Evolutionary conservation across 2,113 vertebrate species (phyloP).

Genomic region (Crotalus tigris): DNA sequence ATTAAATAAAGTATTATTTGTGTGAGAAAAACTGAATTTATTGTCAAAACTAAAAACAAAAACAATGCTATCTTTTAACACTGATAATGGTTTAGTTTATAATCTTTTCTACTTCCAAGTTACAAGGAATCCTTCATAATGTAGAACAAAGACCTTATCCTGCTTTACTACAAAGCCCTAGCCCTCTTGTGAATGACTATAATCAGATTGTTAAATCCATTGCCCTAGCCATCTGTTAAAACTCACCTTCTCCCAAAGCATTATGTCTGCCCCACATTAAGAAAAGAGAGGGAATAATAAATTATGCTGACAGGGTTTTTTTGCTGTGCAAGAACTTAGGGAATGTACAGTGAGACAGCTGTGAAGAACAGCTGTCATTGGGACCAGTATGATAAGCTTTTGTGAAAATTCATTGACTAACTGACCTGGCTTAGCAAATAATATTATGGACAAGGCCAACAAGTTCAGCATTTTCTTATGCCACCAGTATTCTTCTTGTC

Average conservation of each 20-base stretch:
- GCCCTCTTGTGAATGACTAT: background rate
- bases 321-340: background rate
- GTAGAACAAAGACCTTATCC: background rate
- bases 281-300: background rate
- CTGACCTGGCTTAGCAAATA: background rate
- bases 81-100: background rate
- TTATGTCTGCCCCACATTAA: background rate
- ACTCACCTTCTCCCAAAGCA: background rate
- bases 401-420: background rate
- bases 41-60: background rate
- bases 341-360: background rate
- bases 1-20: background rate
- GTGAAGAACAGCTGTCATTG: background rate
- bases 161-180: background rate
- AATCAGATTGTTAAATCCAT: background rate
- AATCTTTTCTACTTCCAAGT: background rate
- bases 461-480: background rate
- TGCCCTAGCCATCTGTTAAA: background rate
- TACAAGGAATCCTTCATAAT: background rate
- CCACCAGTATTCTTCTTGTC: background rate
- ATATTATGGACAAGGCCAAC: background rate
- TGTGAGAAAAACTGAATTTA: background rate
- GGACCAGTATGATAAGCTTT: background rate
- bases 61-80: background rate
- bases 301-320: background rate